Evolutionary conservation across 2,113 vertebrate genomes (phyloP), one percentile per base, ranked within the genome.

Genomic region (Nanorana parkeri): DNA sequence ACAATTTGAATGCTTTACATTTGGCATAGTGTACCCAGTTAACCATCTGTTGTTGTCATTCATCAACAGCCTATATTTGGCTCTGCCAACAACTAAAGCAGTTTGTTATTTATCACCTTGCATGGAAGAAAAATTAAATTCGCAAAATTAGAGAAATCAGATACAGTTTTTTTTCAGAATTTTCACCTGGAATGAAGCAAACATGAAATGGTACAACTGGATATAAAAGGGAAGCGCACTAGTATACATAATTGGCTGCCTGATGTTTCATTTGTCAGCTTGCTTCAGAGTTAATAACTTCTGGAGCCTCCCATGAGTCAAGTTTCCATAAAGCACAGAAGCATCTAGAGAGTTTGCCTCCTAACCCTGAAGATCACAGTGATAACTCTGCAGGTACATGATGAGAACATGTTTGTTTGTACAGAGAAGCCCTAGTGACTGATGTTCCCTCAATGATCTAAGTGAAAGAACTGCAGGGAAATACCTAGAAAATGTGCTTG

Each of bases 331-430:
- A 71, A 80, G 55, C 65, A 56, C 32, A 63, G 67, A 11, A 51
- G 32, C 32, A 71, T 71, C 66, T 52, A 21, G 17, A 20, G 66
- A 80, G 67, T 29, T 21, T 19, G n/a, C 29, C 67, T 63, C 24
- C 55, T 69, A 51, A 60, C 54, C 32, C 66, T 26, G 11, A 61
- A 29, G 32, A 80, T 71, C 55, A 61, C 41, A 63, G 54, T 24
- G 66, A 71, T 74, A 21, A 29, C 26, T 74, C 23, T 19, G 26
- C 8, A 17, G 68, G 54, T 58, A 26, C 26, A 56, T 17, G 71
- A 56, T 17, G 71, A 47, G 29, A 36, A 80, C 52, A 24, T 80
- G 66, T 80, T 79, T 68, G 77, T 68, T 69, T 80, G 75, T 56
- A 55, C 15, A n/a, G n/a, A 15, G 52, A 71, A 55, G 23, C 77